Evolutionary conservation across 2,113 vertebrate species (phyloP).

Genomic region (mouse (Mus musculus)): GRCm39 chr1:80152001-80152500

Average conservation of each 20-base stretch:
- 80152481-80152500: accelerated
- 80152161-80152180: neutral
- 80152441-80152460: accelerated
- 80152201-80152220: neutral
- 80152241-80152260: neutral
- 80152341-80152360: neutral
- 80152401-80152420: neutral
- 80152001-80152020: neutral
- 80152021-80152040: neutral
- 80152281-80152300: neutral
- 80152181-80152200: neutral
- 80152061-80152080: neutral
- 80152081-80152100: neutral
- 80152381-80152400: accelerated
- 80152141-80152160: neutral
- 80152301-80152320: neutral
- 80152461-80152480: neutral
- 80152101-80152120: neutral
- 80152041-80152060: neutral
- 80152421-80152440: neutral
- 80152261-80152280: neutral
- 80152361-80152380: neutral
- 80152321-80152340: neutral
- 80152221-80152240: neutral
- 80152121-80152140: neutral